These are phyloP conservation scores for Triplophysa siluroides DNA, from an alignment of 2,113 vertebrate genomes.

Conservation along the genomic window DNA sequence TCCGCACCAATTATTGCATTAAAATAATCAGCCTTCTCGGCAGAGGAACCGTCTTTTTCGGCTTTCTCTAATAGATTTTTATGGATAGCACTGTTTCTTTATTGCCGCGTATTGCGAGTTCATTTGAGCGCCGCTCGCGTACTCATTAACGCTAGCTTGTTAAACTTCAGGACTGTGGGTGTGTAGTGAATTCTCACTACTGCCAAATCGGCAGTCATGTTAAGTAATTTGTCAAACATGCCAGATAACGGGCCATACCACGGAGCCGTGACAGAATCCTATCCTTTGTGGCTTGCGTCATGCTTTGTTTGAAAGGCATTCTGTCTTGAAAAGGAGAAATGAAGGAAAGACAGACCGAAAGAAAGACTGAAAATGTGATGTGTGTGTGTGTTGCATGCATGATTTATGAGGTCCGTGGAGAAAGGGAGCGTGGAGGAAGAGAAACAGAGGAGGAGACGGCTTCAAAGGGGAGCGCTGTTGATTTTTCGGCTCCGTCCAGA, in stretches of 20 bases:
- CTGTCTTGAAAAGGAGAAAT: constrained; percentile 12
- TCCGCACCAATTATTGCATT: constrained; percentile 68
- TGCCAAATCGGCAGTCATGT: constrained; percentile 60
- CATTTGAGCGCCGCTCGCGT: constrained; percentile 61
- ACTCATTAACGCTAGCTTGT: constrained; percentile 68
- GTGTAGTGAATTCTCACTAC: constrained; percentile 26
- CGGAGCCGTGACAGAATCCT: constrained; percentile 59
- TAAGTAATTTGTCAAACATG: constrained; percentile 77
- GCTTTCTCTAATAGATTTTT: constrained; percentile 68
- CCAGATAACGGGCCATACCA: constrained; percentile 66
- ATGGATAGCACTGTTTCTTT: constrained; percentile 49
- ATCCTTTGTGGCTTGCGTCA: constrained; percentile 63
- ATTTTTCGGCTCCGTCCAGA: constrained; percentile 73
- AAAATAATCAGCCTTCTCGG: constrained; percentile 60
- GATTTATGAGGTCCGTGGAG: constrained; percentile 79
- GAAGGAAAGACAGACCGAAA: constrained; percentile 33
- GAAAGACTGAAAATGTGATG: constrained; percentile 55
- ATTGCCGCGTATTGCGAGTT: constrained; percentile 48
- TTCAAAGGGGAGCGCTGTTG: constrained; percentile 76
- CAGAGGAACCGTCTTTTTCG: not conserved
- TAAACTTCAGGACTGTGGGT: constrained; percentile 33
- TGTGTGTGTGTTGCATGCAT: constrained; percentile 72
- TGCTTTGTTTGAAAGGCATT: constrained; percentile 54
- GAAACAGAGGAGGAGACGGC: constrained; percentile 64
- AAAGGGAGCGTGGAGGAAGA: constrained; percentile 66